A percentile compares a stretch with the other conserved stretches of the same genome.
These are phyloP conservation scores for Norana najaformis DNA, from an alignment of 2,888 invertebrate species.

Conservation along the genomic window DNA sequence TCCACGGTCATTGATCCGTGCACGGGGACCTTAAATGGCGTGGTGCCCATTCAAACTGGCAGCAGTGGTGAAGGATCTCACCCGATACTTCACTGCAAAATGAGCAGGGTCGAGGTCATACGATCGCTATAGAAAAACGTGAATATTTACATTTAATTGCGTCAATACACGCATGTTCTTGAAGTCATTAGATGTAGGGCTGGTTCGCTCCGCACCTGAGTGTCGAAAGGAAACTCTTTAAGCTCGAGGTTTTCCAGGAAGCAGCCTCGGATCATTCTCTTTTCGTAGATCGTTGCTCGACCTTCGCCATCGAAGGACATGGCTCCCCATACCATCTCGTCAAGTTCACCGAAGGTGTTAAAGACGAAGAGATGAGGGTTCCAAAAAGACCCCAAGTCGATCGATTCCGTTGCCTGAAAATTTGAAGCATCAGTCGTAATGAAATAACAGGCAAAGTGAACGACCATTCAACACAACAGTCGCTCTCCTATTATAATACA, in stretches of 20 bases:
- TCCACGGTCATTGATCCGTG: no score
- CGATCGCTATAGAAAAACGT: no score
- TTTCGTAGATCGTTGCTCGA: slow-evolving; percentile 46
- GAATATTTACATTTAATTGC: background rate
- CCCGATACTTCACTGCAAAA: no score
- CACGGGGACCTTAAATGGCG: no score
- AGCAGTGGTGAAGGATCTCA: no score
- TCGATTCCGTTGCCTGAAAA: slow-evolving; percentile 38
- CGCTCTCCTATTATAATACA: background rate
- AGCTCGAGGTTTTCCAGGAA: slow-evolving; percentile 54
- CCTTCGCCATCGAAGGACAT: slow-evolving; percentile 40
- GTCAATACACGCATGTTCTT: background rate
- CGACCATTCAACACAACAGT: background rate
- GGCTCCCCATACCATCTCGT: slow-evolving; percentile 45
- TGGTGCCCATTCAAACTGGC: no score
- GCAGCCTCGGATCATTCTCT: slow-evolving; percentile 49
- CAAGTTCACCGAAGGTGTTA: slow-evolving; percentile 48
- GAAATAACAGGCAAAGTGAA: background rate
- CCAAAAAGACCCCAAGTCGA: slow-evolving; percentile 48
- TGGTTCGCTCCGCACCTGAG: slow-evolving; percentile 46
- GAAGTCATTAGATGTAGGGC: background rate
- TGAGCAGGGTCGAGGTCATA: no score
- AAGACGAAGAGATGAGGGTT: slow-evolving; percentile 51
- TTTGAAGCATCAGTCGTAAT: background rate
- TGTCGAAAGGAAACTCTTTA: slow-evolving; percentile 54